Evolutionary conservation across 1,140 invertebrate species (phyloP).

Genomic region (Bombus affinis): DNA sequence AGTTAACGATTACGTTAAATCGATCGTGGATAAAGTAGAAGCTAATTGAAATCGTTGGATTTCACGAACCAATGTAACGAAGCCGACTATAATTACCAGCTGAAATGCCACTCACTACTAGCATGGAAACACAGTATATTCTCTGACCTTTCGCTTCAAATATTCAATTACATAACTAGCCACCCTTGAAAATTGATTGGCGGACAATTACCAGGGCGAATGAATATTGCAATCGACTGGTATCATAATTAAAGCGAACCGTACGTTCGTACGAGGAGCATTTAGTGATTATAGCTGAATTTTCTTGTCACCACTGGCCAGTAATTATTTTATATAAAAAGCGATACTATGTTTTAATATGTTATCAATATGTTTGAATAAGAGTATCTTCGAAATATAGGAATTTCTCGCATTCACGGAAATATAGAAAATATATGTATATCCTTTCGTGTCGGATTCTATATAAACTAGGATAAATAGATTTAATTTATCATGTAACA

Average conservation of each 20-base stretch:
- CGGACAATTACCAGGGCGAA: slow-evolving; percentile 17
- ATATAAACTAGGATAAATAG: too few relatives aligned
- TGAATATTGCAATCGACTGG: slow-evolving; percentile 22
- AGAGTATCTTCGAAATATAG: background rate
- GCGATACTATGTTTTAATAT: background rate
- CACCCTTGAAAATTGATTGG: slow-evolving; percentile 46
- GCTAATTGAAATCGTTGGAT: background rate
- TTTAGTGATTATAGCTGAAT: too few relatives aligned
- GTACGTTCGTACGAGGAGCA: background rate
- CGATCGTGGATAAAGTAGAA: background rate
- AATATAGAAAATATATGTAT: background rate
- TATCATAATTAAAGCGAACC: slow-evolving; percentile 21
- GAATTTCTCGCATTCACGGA: background rate
- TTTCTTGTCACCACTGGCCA: too few relatives aligned
- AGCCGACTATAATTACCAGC: background rate
- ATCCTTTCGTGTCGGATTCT: too few relatives aligned
- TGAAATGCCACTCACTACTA: background rate
- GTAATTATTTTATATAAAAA: background rate
- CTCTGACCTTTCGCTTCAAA: background rate
- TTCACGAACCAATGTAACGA: background rate
- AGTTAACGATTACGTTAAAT: too few relatives aligned
- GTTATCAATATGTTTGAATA: background rate
- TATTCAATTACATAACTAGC: slow-evolving; percentile 33
- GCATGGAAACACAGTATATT: background rate
- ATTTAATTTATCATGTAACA: too few relatives aligned